Base-by-base conservation (phyloP, 2,888 invertebrate species). In the Epinotia brunnichana region DNA sequence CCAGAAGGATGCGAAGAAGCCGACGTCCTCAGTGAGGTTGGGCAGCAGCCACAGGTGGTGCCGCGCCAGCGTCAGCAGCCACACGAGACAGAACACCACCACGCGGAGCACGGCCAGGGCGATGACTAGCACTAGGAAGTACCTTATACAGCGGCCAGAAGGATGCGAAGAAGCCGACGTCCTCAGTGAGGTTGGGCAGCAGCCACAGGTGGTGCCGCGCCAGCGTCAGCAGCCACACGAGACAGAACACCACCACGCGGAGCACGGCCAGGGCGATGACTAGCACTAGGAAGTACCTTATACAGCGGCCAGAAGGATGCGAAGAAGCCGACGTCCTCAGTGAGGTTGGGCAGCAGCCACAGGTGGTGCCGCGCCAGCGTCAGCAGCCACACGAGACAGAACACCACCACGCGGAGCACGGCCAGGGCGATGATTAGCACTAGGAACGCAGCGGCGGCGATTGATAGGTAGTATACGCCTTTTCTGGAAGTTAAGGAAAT, bases 291-390 rank as follows among this genome's bases (percentile, higher is more conserved):
- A 78, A 83, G 83, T 85, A 97, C 97, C 91, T 97, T 96, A 90
- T 99, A 99, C 0, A 99, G 94, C 3, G 99, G 99, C 97, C 98
- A 98, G 94, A 99, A 99, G 0, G 99, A 99, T 9, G 99, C 99
- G 78, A 99, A 96, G 94, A 99, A 98, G 68, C 99, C 99, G 39
- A 99, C 99, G 86, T 99, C 99, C 90, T 99, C 99, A 0, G 99
- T 99, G 57, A 99, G 94, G 92, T 99, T 99, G n/a, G 99, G 99
- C 81, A 99, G 94, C 77, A 99, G 95, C 99, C 99, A 99, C 77
- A 99, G 94, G 86, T 99, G 98, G 88, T 99, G 97, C 81, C 96
- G 95, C 5, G 99, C 97, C 74, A 97, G 94, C 0, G 98, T 97
- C 17, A 97, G 81, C 11, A 96, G 85, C 99, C 99, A 99, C 21